Evolutionary conservation across 2,797 vertebrate species (phyloP).

Genomic region (Dromococcyx pavoninus): DNA sequence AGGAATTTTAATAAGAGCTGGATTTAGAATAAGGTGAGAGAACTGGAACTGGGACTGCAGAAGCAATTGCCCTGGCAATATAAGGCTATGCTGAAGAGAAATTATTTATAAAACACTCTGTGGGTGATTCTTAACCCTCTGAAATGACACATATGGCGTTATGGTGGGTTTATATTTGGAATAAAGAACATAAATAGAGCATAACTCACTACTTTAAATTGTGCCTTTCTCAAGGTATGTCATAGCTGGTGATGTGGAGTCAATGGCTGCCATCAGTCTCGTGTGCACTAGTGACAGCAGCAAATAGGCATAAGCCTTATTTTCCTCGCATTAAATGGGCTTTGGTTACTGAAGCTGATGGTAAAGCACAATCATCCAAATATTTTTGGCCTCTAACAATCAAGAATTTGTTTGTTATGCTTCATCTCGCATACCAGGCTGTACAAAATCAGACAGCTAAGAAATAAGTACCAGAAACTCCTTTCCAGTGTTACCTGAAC

Average conservation of each 20-base stretch:
- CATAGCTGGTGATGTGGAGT: background rate
- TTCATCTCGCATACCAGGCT: background rate
- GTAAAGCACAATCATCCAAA: background rate
- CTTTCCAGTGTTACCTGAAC: background rate
- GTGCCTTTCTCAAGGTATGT: background rate
- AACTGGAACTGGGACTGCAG: background rate
- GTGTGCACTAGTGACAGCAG: background rate
- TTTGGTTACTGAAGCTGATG: background rate
- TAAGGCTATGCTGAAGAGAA: background rate
- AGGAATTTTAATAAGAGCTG: background rate
- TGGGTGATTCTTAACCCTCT: background rate
- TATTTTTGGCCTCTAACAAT: background rate
- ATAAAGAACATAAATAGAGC: background rate
- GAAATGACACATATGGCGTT: background rate
- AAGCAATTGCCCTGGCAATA: background rate
- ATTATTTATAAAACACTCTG: background rate
- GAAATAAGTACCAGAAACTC: background rate
- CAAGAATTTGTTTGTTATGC: background rate
- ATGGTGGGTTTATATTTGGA: background rate
- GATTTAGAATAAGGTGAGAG: background rate
- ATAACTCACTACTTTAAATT: background rate
- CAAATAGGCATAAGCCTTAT: background rate
- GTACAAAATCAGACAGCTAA: background rate
- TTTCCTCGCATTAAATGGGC: background rate
- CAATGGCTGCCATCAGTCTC: background rate